Evolutionary conservation across 2,113 vertebrate species (phyloP).

Genomic region (Carassius carassius): DNA sequence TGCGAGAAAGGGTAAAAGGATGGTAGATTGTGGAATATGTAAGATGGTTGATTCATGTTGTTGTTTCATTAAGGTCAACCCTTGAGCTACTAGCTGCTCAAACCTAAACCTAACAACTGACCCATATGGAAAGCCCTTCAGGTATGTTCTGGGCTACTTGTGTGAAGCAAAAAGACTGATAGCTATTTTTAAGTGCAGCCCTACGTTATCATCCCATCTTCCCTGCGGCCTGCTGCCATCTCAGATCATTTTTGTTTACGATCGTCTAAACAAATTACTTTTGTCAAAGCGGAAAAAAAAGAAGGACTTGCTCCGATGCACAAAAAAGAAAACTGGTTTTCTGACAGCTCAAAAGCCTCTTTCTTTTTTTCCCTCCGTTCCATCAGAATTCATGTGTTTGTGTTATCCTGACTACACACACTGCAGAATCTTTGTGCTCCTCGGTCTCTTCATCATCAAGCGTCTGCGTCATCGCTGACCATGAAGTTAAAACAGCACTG

Average conservation of each 20-base stretch:
- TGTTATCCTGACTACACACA: not conserved
- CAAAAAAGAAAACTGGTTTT: slow-evolving; percentile 6
- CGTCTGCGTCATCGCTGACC: slow-evolving; percentile 9
- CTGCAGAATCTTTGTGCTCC: slow-evolving; percentile 19
- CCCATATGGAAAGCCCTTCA: slow-evolving; percentile 49
- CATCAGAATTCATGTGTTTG: not conserved
- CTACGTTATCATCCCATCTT: slow-evolving; percentile 3
- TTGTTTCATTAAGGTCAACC: slow-evolving; percentile 9
- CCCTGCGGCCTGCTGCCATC: slow-evolving; percentile 36
- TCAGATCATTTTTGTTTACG: slow-evolving; percentile 40
- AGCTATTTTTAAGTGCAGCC: slow-evolving; percentile 45
- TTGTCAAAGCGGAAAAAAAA: slow-evolving; percentile 10
- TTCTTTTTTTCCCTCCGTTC: not conserved
- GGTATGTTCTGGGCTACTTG: slow-evolving; percentile 33
- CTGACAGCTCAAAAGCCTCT: slow-evolving; percentile 27
- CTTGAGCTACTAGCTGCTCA: slow-evolving; percentile 15
- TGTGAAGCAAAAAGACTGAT: slow-evolving; percentile 27
- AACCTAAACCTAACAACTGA: slow-evolving; percentile 13
- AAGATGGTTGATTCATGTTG: not conserved
- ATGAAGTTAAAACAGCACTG: slow-evolving; percentile 3
- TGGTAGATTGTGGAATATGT: not conserved
- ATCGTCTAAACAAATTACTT: slow-evolving; percentile 36
- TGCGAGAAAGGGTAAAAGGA: not conserved
- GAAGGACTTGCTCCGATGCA: slow-evolving; percentile 4
- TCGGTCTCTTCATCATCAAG: slow-evolving; percentile 16